Base-by-base conservation (phyloP, 2,113 vertebrate genomes). In the Peucedramus taeniatus region DNA sequence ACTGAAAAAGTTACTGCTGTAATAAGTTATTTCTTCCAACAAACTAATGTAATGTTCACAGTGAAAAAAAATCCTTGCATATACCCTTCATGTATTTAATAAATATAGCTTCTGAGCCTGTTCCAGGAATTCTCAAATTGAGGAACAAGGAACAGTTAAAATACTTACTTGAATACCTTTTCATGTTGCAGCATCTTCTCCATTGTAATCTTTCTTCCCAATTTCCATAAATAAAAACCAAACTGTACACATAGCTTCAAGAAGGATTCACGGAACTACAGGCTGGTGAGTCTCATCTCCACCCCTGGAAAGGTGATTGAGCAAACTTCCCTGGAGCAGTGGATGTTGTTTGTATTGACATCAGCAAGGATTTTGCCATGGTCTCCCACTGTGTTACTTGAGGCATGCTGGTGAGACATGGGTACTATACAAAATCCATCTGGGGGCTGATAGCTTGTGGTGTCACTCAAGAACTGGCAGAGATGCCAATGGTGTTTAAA, bases 31-130 rank as follows among this genome's bases (percentile, higher is more conserved):
- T 72, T 68, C 59, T 84, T 64, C 35, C 1, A 7, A 69, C 14
- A 74, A 84, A 45, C 6, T 40, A 37, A 49, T 49, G 11, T 21
- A n/a, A 74, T 16, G 6, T 21, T 39, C 30, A 56, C 11, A 47
- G 13, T 0, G 0, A 30, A 47, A 47, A 66, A 30, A 59, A 82
- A 53, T 2, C 0, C 5, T 19, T 54, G 13, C 20, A 17, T 22
- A 33, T 64, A 37, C 45, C 12, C 24, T 49, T 76, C 23, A 26
- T 42, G 74, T 54, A 74, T 64, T 72, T 84, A 69, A 60, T 50
- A 65, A 65, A 71, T 60, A 64, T 0, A 69, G 30, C 8, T 69
- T 81, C 49, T 74, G 44, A 37, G 27, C 18, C 30, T 66, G 10
- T 42, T 84, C 6, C 37, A 81, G 30, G 33, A 64, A 60, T 82